Evolutionary conservation across 1,140 invertebrate genomes (phyloP), one percentile per base, ranked within the genome.

Genomic region (Caenorhabditis remanei): DNA sequence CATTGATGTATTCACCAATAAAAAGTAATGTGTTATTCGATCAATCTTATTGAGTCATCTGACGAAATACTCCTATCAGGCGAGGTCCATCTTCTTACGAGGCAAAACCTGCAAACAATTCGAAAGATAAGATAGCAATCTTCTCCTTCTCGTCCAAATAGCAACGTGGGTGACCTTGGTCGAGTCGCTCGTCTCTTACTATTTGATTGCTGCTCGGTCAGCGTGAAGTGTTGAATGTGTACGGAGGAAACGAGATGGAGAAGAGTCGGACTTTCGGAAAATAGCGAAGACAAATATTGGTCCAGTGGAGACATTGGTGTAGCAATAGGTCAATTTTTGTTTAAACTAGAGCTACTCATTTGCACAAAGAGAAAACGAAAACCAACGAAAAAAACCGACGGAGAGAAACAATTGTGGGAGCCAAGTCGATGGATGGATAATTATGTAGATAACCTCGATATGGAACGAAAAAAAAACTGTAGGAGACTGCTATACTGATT

Each of bases 171-270:
- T 71, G 65, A 71, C 65, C 65, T 71, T 71, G 65, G 65, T 13
- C 9, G 56, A 61, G n/a, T 61, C 65, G 40, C 40, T 65, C 61
- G 11, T 71, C 41, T 24, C 41, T 43, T 46, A 46, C 65, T 71
- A 71, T 71, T 71, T 71, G 65, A 71, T 71, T 71, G 41, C 65
- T 71, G 65, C 65, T 71, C 65, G 65, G 65, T 71, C 65, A 71
- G 65, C n/a, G 65, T 43, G 65, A 46, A 71, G 65, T 43, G 65
- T 71, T 43, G 65, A 71, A 71, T 32, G 6, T 32, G 61, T 63
- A 11, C 9, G 61, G 61, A 63, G 1, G 58, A 32, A 53, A 53
- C 13, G 50, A 61, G 56, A 53, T 43, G 65, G 14, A 63, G 19
- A 43, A 16, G 65, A n/a, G 41, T 43, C 65, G 65, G 65, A 71